A percentile compares a stretch with the other conserved stretches of the same genome.
phyloP scores from a whole-genome alignment of 2,797 vertebrate species.

The Acanthurus tractus region DNA sequence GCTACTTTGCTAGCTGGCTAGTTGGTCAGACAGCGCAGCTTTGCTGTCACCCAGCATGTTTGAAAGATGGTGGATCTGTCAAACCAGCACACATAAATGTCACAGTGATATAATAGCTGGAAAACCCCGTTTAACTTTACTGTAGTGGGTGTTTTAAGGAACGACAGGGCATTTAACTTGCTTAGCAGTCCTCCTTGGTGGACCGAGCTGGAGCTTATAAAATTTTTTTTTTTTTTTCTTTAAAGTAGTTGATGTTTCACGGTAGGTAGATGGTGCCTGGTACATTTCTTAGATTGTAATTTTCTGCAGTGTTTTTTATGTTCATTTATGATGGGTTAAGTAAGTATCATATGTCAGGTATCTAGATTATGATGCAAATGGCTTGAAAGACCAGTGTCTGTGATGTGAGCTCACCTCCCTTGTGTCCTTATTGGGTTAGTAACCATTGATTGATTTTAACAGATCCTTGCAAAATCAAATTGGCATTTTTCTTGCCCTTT shows the following conservation, averaged over 20 bases:
- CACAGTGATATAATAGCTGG: constrained; percentile 47
- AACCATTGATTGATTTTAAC: not conserved
- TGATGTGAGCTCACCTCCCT: constrained; percentile 9
- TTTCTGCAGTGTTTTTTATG: not conserved
- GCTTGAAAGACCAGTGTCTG: not conserved
- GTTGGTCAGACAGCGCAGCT: constrained; percentile 63
- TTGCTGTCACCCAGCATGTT: constrained; percentile 80
- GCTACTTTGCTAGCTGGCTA: constrained; percentile 68
- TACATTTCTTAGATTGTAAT: not conserved
- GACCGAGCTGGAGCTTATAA: constrained; percentile 21
- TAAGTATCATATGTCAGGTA: not conserved
- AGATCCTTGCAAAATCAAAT: not conserved
- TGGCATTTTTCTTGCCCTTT: not conserved
- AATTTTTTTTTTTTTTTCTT: not conserved
- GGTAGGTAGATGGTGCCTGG: not conserved
- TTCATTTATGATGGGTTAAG: not conserved
- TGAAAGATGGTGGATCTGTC: constrained; percentile 84
- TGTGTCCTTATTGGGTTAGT: constrained; percentile 22
- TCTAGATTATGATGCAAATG: constrained; percentile 20
- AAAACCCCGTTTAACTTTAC: not conserved
- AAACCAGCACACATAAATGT: constrained; percentile 72
- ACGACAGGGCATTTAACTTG: not conserved
- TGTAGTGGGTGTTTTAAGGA: not conserved
- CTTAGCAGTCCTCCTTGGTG: constrained; percentile 3
- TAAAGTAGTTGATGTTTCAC: not conserved